Percentiles rank a stretch among this genome's conserved stretches.
Evolutionary conservation across 2,888 invertebrate species (phyloP).

Genomic region (Tortrix viridana): DNA sequence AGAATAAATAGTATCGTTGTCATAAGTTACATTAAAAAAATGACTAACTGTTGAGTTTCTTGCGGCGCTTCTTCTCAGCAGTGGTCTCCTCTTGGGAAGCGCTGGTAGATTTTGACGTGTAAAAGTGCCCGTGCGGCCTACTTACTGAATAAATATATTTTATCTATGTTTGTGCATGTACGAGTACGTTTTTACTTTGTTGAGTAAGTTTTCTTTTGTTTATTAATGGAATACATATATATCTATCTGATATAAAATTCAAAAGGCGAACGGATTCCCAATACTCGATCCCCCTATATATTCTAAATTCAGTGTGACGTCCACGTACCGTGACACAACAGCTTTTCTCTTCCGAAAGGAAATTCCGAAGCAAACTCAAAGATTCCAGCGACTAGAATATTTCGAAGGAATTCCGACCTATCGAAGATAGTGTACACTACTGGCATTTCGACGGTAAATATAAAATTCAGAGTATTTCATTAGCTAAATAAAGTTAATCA

Average conservation of each 20-base stretch:
- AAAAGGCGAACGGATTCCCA: background rate
- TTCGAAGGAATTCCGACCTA: slow-evolving; percentile 8
- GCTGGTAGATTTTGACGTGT: too few relatives aligned
- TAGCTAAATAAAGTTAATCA: background rate
- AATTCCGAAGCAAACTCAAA: slow-evolving; percentile 17
- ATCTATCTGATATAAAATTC: background rate
- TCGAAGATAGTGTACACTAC: slow-evolving; percentile 6
- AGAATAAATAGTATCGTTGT: too few relatives aligned
- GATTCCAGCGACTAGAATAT: slow-evolving; percentile 17
- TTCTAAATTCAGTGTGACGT: slow-evolving; percentile 7
- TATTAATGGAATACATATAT: too few relatives aligned
- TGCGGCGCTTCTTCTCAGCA: too few relatives aligned
- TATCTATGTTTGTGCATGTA: too few relatives aligned
- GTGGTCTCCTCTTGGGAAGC: too few relatives aligned
- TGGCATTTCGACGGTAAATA: slow-evolving; percentile 1
- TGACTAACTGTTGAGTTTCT: too few relatives aligned
- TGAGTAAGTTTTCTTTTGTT: too few relatives aligned
- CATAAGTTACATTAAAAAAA: too few relatives aligned
- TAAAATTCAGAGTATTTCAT: background rate
- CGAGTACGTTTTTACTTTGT: too few relatives aligned
- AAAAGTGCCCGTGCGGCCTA: too few relatives aligned
- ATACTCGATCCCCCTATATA: slow-evolving; percentile 6
- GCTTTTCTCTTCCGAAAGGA: slow-evolving; percentile 10
- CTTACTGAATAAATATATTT: too few relatives aligned
- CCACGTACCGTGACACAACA: slow-evolving; percentile 5